phyloP scores from a whole-genome alignment of 2,113 vertebrate species.

The Charadrius vociferus region DNA sequence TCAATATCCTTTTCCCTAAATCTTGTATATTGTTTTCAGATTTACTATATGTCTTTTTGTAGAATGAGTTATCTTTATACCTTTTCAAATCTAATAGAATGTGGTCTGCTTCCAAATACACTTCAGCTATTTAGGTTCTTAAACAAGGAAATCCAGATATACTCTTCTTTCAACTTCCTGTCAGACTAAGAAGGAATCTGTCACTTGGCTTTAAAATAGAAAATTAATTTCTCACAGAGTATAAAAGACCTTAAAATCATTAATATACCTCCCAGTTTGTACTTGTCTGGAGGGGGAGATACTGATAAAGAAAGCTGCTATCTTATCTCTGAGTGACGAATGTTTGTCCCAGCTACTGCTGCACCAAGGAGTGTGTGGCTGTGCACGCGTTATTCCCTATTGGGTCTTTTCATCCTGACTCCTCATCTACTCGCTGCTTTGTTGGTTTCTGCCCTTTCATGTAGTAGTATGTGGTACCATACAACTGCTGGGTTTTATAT shows the following conservation, averaged over 20 bases:
- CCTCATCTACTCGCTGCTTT: background rate
- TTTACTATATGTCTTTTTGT: background rate
- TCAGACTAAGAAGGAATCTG: background rate
- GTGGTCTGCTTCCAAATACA: background rate
- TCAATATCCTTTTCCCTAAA: slow-evolving; percentile 90
- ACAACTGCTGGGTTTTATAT: background rate
- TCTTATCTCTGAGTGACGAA: background rate
- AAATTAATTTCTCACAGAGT: background rate
- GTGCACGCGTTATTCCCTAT: accelerated
- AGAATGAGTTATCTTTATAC: background rate
- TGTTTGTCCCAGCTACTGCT: background rate
- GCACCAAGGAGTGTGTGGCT: background rate
- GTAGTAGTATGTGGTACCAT: background rate
- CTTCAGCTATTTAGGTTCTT: background rate
- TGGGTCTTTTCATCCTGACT: background rate
- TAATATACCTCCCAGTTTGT: background rate
- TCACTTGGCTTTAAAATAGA: background rate
- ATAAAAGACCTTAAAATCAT: background rate
- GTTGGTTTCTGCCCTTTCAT: background rate
- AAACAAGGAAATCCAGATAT: background rate
- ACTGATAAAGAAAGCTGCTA: background rate
- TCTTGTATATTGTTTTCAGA: background rate
- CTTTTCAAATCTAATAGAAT: background rate
- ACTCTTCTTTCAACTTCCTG: background rate
- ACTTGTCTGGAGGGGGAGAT: background rate